Evolutionary conservation across 2,113 vertebrate genomes (phyloP), one percentile per base, ranked within the genome.

Genomic region (Riparia riparia): DNA sequence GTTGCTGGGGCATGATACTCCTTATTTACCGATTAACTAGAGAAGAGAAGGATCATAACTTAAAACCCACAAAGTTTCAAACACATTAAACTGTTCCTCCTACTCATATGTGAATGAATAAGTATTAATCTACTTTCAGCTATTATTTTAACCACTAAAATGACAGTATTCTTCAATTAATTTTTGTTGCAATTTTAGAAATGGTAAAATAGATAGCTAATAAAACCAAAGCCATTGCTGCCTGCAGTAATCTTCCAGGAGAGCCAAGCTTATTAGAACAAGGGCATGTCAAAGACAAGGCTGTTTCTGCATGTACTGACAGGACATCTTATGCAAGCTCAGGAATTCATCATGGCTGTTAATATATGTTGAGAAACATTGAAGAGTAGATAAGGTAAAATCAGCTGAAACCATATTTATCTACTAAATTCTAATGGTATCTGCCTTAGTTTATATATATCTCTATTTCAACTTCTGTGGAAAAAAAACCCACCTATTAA

Each of bases 11-110:
- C 60, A 92, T 50, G 44, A 20, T 41, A 69, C 16, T 78, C 37
- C 92, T 89, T 79, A 80, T 60, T 85, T 96, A 68, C 12, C 72
- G 25, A 60, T 92, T 90, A 72, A 81, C 28, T 68, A 63, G 37
- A 93, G 71, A 91, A 63, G 47, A 82, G 34, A 91, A 90, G 31
- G 18, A 85, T 87, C 54, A 61, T 74, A 72, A 85, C 26, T 64
- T 76, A 44, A 86, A 82, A 74, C 17, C 19, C 37, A 82, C 8
- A 45, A 54, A 82, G 34, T 61, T 82, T 60, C 51, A 76, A 77
- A 78, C 49, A 39, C 10, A 73, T 79, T 86, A 63, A 85, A 34
- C 25, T 5, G 0, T 86, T 94, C 54, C 26, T 89, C 28, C 50
- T 21, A 20, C 42, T 78, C 54, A 25, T 39, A 12, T 13, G 5